These are phyloP conservation scores for Orussus abietinus DNA, from an alignment of 1,140 invertebrate species.

Conservation along the genomic window DNA sequence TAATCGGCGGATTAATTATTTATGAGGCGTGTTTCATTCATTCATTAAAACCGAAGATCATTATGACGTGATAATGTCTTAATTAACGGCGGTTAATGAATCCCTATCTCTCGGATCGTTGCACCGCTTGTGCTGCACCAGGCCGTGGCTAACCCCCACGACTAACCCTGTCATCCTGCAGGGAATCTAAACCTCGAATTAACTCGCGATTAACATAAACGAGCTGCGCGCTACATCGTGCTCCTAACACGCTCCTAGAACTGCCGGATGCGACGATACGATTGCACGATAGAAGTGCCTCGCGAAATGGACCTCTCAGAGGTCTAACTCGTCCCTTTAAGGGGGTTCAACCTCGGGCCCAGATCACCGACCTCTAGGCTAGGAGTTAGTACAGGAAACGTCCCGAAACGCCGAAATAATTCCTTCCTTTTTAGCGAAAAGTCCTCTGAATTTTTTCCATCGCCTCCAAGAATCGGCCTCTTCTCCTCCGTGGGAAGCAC, in stretches of 20 bases:
- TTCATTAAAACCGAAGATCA: constrained; percentile 53
- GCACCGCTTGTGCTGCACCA: constrained; percentile 31
- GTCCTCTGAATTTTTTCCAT: too few relatives aligned
- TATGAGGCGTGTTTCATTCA: constrained; percentile 56
- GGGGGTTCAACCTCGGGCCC: too few relatives aligned
- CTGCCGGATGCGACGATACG: too few relatives aligned
- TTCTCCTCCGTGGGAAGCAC: constrained; percentile 5
- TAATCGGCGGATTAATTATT: constrained; percentile 54
- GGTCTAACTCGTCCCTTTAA: too few relatives aligned
- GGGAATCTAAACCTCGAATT: constrained; percentile 45
- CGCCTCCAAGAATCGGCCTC: constrained; percentile 2
- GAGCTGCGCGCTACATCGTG: constrained; percentile 40
- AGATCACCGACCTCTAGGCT: too few relatives aligned
- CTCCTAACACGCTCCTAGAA: too few relatives aligned
- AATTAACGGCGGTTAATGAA: constrained; percentile 54
- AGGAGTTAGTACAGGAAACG: too few relatives aligned
- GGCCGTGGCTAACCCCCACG: constrained; percentile 16
- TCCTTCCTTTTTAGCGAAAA: too few relatives aligned
- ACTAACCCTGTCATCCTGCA: not conserved
- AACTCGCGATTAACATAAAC: constrained; percentile 46
- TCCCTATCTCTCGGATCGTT: constrained; percentile 47
- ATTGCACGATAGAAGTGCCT: too few relatives aligned
- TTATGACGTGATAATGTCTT: constrained; percentile 56
- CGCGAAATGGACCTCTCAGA: too few relatives aligned
- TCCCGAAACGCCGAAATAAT: too few relatives aligned